Percentiles rank a stretch among this genome's conserved stretches.
Evolutionary conservation across 2,888 invertebrate species (phyloP).

Genomic region (Dynastes grantii): DNA sequence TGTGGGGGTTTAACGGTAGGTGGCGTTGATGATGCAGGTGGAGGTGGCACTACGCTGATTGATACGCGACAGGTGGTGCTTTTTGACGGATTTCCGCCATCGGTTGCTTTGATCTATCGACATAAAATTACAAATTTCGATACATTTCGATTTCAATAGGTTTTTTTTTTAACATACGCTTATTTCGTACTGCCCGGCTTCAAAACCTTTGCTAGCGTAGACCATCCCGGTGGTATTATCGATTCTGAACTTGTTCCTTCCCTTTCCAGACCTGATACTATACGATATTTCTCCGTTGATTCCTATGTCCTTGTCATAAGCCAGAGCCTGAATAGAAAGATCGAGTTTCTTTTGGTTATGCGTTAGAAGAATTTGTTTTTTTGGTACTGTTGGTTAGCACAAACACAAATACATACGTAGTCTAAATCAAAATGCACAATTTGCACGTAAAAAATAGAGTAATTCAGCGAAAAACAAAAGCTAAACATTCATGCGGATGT

Average conservation of each 20-base stretch:
- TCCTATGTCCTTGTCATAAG: slow-evolving; percentile 87
- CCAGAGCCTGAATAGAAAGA: slow-evolving; percentile 77
- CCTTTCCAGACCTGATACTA: slow-evolving; percentile 84
- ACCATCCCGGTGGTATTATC: slow-evolving; percentile 88
- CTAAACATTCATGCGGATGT: neutral
- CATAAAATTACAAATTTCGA: neutral
- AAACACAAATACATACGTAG: neutral
- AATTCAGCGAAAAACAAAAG: too few relatives aligned
- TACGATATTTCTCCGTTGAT: slow-evolving; percentile 89
- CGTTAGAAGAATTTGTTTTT: too few relatives aligned
- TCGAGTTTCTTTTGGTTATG: slow-evolving; percentile 54
- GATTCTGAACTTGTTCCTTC: slow-evolving; percentile 87
- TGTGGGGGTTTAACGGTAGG: slow-evolving; percentile 77
- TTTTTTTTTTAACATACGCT: slow-evolving; percentile 71
- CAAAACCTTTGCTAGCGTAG: slow-evolving; percentile 81
- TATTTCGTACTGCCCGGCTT: slow-evolving; percentile 79
- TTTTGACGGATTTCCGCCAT: slow-evolving; percentile 83
- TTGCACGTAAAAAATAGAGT: too few relatives aligned
- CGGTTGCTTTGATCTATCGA: slow-evolving; percentile 84
- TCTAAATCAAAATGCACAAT: slow-evolving; percentile 1
- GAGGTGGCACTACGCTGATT: slow-evolving; percentile 77
- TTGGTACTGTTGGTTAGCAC: slow-evolving; percentile 23
- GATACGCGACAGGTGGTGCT: slow-evolving; percentile 84
- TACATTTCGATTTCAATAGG: slow-evolving; percentile 45
- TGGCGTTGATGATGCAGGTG: slow-evolving; percentile 77